phyloP scores from a whole-genome alignment of 2,888 invertebrate species.

The Lissocephala sabroskyi region DNA sequence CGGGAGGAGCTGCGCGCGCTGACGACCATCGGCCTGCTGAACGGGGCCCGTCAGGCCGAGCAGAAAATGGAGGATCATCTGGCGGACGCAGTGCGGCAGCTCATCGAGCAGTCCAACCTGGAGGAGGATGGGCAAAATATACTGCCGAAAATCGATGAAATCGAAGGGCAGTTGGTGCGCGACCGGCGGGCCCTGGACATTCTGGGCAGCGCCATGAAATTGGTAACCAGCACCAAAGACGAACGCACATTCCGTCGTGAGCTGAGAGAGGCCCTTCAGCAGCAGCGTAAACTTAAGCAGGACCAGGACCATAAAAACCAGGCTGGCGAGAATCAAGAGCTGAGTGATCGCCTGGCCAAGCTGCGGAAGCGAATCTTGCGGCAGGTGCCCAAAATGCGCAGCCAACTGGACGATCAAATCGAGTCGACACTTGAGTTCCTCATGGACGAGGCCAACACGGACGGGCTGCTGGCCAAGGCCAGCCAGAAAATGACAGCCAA shows the following conservation, averaged over 20 bases:
- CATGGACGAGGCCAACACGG: conserved; percentile 39
- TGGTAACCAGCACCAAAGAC: conserved; percentile 51
- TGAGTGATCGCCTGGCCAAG: conserved; percentile 34
- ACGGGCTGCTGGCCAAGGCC: conserved; percentile 53
- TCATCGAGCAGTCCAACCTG: conserved; percentile 52
- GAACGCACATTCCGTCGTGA: conserved; percentile 47
- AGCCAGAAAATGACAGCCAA: conserved; percentile 33
- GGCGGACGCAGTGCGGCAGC: conserved; percentile 51
- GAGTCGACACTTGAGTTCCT: conserved; percentile 57
- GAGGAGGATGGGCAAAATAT: conserved; percentile 36
- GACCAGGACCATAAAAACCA: conserved; percentile 12
- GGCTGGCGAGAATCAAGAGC: conserved; percentile 1
- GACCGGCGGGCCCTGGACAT: conserved; percentile 66
- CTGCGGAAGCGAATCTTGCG: conserved; percentile 51
- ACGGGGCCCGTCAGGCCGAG: conserved; percentile 67
- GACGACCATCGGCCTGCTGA: conserved; percentile 65
- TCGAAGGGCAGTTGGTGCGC: conserved; percentile 63
- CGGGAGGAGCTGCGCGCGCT: conserved; percentile 61
- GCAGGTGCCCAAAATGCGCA: conserved; percentile 59
- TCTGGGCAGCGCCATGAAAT: conserved; percentile 62
- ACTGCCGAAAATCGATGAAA: conserved; percentile 54
- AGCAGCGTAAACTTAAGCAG: conserved; percentile 20
- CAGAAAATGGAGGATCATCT: conserved; percentile 66
- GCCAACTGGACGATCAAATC: conserved; percentile 54
- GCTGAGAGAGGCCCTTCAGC: conserved; percentile 37